These are phyloP conservation scores for Cyanoderma ruficeps DNA, from an alignment of 2,113 vertebrate genomes.

Conservation along the genomic window DNA sequence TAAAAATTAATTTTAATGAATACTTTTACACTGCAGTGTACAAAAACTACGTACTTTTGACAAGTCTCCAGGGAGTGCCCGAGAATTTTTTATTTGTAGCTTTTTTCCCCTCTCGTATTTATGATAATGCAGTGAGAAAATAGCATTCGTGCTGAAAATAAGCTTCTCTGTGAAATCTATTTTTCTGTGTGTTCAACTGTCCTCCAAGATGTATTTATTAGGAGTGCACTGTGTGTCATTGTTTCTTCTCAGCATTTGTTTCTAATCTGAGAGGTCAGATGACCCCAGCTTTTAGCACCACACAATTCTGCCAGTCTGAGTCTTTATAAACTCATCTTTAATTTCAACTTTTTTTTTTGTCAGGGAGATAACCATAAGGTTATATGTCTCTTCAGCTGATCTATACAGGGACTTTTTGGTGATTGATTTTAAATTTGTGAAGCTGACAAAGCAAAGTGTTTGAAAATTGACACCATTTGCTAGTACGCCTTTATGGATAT, in stretches of 20 bases:
- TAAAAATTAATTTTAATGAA: constrained; percentile 71
- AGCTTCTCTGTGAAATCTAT: not conserved
- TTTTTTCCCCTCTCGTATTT: constrained; percentile 15
- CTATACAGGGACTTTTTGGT: constrained; percentile 49
- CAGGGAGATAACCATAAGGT: not conserved
- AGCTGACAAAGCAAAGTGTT: constrained; percentile 64
- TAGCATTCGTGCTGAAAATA: constrained; percentile 25
- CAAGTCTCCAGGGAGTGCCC: not conserved
- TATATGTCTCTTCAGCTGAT: constrained; percentile 45
- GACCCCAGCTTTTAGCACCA: not conserved
- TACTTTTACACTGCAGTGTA: not conserved
- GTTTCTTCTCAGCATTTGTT: not conserved
- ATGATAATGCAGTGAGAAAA: constrained; percentile 21
- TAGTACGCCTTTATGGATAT: constrained; percentile 60
- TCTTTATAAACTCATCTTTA: constrained; percentile 34
- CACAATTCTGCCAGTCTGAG: not conserved
- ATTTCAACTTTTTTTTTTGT: constrained; percentile 13
- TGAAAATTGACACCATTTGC: constrained; percentile 64
- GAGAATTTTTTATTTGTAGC: constrained; percentile 45
- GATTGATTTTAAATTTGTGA: constrained; percentile 71
- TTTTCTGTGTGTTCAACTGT: not conserved
- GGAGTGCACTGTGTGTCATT: not conserved
- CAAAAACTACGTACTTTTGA: constrained; percentile 29
- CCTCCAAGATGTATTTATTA: constrained; percentile 20
- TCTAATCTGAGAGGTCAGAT: not conserved